Percentiles rank a stretch among this genome's conserved stretches.
These are phyloP conservation scores for Apantesis nais DNA, from an alignment of 2,888 invertebrate species.

Conservation along the genomic window DNA sequence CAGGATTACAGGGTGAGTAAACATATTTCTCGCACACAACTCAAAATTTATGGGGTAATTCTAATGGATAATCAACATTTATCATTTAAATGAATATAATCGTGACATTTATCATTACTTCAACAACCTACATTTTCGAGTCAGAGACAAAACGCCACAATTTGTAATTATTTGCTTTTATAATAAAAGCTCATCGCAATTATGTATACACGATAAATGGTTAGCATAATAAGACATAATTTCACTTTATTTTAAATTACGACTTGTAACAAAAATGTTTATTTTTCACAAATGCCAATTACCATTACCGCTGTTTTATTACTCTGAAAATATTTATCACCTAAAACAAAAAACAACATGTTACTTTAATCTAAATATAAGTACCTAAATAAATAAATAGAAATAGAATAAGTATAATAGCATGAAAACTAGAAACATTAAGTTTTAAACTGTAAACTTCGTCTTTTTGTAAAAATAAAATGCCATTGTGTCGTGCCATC, in stretches of 20 bases:
- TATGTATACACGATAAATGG: conserved; percentile 34
- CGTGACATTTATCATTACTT: not conserved
- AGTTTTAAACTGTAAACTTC: too few species aligned
- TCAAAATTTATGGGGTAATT: not conserved
- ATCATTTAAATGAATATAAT: not conserved
- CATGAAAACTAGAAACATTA: too few species aligned
- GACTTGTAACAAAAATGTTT: not conserved
- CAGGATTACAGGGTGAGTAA: not conserved
- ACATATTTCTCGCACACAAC: not conserved
- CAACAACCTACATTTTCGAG: not conserved
- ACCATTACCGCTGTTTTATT: not conserved
- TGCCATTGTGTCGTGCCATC: too few species aligned
- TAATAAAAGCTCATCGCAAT: conserved; percentile 72
- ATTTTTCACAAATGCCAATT: not conserved
- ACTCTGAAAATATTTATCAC: not conserved
- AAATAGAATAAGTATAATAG: too few species aligned
- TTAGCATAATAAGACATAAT: conserved; percentile 12
- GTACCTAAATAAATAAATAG: too few species aligned
- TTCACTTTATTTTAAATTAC: conserved; percentile 1
- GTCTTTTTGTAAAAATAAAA: too few species aligned
- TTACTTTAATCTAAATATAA: too few species aligned
- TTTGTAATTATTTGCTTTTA: conserved; percentile 24
- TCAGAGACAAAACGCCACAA: conserved; percentile 9
- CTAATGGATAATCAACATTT: not conserved
- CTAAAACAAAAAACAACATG: not conserved